Conservation (phyloP, 2,113 vertebrate genomes). For the Tringa solitaria region DNA sequence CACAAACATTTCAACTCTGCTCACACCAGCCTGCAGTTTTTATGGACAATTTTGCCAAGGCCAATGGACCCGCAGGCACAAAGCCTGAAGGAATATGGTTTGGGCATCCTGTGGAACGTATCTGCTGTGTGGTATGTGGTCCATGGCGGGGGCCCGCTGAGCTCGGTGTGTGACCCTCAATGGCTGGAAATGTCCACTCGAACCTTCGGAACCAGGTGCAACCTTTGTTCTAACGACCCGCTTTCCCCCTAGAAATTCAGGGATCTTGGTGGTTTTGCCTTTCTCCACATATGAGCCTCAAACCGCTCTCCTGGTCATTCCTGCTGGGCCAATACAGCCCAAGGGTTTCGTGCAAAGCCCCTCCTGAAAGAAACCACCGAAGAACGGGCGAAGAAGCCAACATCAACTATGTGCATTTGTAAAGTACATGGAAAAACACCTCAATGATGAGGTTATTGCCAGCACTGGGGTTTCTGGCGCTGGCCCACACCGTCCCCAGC, state of each 20-base stretch:
- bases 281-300: neutral
- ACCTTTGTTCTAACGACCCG: neutral
- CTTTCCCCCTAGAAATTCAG: neutral
- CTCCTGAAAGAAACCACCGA: neutral
- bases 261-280: neutral
- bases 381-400: neutral
- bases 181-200: neutral
- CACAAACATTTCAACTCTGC: neutral
- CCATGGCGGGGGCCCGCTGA: fast-evolving
- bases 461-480: too few species aligned
- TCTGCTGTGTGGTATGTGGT: neutral
- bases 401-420: fast-evolving
- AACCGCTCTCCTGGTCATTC: neutral
- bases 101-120: neutral
- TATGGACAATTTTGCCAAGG: neutral
- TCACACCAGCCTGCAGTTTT: neutral
- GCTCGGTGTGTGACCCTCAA: fast-evolving
- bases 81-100: neutral
- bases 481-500: too few species aligned
- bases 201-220: neutral
- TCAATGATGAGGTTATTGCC: fast-evolving
- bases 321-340: neutral
- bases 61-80: neutral
- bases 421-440: neutral
- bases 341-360: fast-evolving